Evolutionary conservation across 2,888 invertebrate genomes (phyloP), one percentile per base, ranked within the genome.

Genomic region (Isoperla grammatica): DNA sequence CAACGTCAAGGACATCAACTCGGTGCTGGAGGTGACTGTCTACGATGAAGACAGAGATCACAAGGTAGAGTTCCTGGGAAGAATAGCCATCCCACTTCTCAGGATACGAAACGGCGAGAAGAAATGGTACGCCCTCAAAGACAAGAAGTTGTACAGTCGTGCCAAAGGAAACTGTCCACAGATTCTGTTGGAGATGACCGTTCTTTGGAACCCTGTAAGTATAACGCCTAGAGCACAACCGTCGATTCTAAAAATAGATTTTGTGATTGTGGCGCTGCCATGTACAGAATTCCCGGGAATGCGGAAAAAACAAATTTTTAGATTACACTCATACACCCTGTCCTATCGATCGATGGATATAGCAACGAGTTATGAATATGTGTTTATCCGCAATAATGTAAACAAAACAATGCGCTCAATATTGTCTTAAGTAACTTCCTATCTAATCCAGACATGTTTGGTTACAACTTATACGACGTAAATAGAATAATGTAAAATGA

Each of bases 31-130:
- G 71, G 79, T 99, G 56, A 97, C 97, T 0, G 95, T 99, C 0
- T 98, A 88, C 74, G 98, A 99, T 71, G 98, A 99, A 76, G 98
- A 99, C 74, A 84, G 95, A 62, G 95, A 96, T 73, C 96, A 97
- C 74, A 97, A 97, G 74, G 95, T 95, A 11, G 98, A 99, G 74
- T 99, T 99, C 73, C 78, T 99, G 12, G 99, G 99, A 1, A 94
- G 92, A 74, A 78, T 97, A 9, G 86, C 87, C 2, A 85, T 98
- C 67, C 97, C 97, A 0, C 74, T 98, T 54, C 75, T 97, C 58
- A 81, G 84, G 69, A 88, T 98, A 67, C 81, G 86, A 65, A 95
- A 91, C 71, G 91, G 94, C 0, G 95, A 95, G 71, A 93, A 93
- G 72, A 79, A 91, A 65, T 98, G 98, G 98, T 98, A 93, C 73